Evolutionary conservation across 35 echinoderm and acorn worm species (phyloP), one percentile per base, ranked within the genome.

Genomic region (Amphiura filiformis): DNA sequence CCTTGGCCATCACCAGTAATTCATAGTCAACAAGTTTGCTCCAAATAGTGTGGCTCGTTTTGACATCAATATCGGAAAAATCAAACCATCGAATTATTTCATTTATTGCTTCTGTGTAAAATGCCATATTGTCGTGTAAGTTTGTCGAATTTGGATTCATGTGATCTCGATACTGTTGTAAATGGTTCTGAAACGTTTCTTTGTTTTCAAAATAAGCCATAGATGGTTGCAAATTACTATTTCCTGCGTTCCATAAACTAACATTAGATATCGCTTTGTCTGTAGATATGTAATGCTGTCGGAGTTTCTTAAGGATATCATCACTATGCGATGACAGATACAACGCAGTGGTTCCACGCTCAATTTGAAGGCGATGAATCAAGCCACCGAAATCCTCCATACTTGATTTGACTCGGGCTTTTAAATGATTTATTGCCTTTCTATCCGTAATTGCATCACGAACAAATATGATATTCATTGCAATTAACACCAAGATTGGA

Each of bases 1-100:
- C 92, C 75, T 93, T 93, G 4, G 87, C 92, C 38, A 93, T 38
- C 5, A 90, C 83, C 14, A 93, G n/a, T 36, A 93, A 40, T 61
- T 93, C 81, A 38, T 90, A 93, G 28, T 35, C 81, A 32, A 93
- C 81, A 9, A 93, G 78, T 37, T 78, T 56, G 7, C 32, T 14
- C 91, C 91, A 89, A 11, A 83, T 39, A 22, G 47, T 33, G 23
- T 87, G 87, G 31, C 39, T 80, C 0, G 38, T 37, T 31, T 87
- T 2, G 26, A 42, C 32, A 18, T 39, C 7, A 65, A 89, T 14
- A 83, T 76, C 35, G 37, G 40, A 80, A 36, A 79, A 11, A 80
- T 44, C 80, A 17, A 93, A 41, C 81, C 56, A 76, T 28, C 31
- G 18, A 11, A 81, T 81, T 4, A 89, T 81, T 5, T 23, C 33